These are phyloP conservation scores for Setophaga kirtlandii DNA, from an alignment of 2,113 vertebrate genomes.

Conservation along the genomic window DNA sequence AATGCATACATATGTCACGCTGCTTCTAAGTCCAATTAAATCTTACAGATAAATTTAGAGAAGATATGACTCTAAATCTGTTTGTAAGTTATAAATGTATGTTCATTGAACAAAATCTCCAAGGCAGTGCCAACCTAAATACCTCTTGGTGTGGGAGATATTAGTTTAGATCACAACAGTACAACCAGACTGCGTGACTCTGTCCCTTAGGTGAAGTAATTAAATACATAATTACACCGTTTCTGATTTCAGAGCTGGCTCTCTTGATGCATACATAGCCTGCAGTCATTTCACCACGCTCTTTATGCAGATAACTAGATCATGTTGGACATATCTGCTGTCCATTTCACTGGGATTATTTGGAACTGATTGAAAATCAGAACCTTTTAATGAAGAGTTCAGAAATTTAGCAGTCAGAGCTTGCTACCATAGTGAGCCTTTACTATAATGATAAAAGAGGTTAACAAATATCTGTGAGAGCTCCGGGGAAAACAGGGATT, in stretches of 20 bases:
- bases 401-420: neutral
- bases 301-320: neutral
- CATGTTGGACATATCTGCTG: neutral
- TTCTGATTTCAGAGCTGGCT: neutral
- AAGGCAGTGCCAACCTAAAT: neutral
- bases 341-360: neutral
- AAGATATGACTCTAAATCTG: neutral
- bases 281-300: neutral
- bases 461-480: neutral
- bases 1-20: neutral
- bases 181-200: neutral
- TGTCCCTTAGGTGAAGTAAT: conserved; percentile 11
- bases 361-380: neutral
- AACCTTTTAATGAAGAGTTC: neutral
- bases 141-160: neutral
- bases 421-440: neutral
- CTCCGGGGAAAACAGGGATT: neutral
- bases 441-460: neutral
- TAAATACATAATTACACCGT: neutral
- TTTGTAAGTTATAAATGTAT: neutral
- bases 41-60: neutral
- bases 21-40: neutral
- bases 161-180: neutral
- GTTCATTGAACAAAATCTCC: neutral
- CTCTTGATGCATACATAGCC: neutral